Evolutionary conservation across 2,888 invertebrate genomes (phyloP).

Genomic region (Rhingia rostrata): DNA sequence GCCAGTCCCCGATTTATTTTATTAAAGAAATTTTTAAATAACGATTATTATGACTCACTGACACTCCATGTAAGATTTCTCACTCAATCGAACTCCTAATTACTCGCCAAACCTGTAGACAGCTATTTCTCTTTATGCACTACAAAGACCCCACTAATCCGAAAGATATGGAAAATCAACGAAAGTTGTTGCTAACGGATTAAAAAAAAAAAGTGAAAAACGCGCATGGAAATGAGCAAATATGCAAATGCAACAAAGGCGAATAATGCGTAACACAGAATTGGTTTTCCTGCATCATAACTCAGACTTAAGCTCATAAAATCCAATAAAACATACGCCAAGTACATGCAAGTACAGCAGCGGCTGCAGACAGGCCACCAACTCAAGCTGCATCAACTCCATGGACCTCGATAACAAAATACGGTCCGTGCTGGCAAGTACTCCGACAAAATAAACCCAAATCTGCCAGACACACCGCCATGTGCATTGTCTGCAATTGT

Average conservation of each 20-base stretch:
- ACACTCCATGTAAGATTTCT: background rate
- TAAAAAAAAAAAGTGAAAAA: background rate
- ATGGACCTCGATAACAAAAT: conserved; percentile 16
- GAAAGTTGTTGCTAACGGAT: conserved; percentile 2
- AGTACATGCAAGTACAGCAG: background rate
- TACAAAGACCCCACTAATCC: background rate
- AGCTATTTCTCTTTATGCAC: background rate
- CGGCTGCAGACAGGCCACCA: conserved; percentile 14
- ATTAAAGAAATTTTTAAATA: too few species aligned
- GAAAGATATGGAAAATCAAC: conserved; percentile 1
- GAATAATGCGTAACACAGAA: conserved; percentile 62
- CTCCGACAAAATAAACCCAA: conserved; percentile 13
- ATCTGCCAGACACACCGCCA: conserved; percentile 44
- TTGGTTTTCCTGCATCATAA: conserved; percentile 66
- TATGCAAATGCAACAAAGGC: conserved; percentile 41
- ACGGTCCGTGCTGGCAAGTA: conserved; percentile 11
- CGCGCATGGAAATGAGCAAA: background rate
- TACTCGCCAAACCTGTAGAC: conserved; percentile 20
- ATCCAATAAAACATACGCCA: conserved; percentile 47
- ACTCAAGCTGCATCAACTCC: conserved; percentile 11
- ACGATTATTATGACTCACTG: conserved; percentile 4
- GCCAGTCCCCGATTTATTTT: too few species aligned
- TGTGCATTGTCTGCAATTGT: conserved; percentile 36
- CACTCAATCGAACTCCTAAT: background rate
- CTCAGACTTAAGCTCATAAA: conserved; percentile 69